Base-by-base conservation (phyloP, 2,888 invertebrate genomes). In the Atherix ibis region DNA sequence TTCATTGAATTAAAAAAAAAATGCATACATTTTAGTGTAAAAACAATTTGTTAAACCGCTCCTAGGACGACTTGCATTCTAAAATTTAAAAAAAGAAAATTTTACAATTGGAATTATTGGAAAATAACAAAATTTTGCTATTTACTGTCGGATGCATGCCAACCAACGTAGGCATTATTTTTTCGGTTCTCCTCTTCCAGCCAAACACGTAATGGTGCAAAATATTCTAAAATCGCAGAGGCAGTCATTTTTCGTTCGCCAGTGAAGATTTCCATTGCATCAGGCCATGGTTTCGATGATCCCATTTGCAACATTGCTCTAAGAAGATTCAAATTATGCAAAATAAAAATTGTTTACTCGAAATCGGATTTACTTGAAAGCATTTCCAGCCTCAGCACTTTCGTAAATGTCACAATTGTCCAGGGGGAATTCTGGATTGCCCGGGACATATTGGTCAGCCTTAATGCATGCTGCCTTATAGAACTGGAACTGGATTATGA, bases 351-450 rank as follows among this genome's bases (percentile, higher is more conserved):
- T 10, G 22, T n/a, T n/a, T n/a, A n/a, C n/a, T n/a, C n/a, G n/a
- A 16, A 3, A 9, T 32, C 4, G n/a, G 16, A 18, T 10, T 56
- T 50, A 73, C 73, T 67, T 61, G 8, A 80, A 57, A 4, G 72
- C 67, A 45, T 76, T 71, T 30, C 89, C 89, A 26, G 89, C 88
- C 36, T 71, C 71, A n/a, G 68, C 68, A 48, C 77, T 85, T 45
- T 74, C 67, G 54, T 83, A 83, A 46, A 91, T 83, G 49, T 89
- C 88, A 53, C 91, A 91, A 49, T 79, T 72, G 38, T 88, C 78
- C 9, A 89, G 65, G 10, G 80, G 74, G 55, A 74, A 74, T 0
- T 53, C 48, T 3, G 70, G 38, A 45, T 78, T 70, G 16, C 68
- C 67, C 0, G 76, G 76, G 27, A 73, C 75, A 46, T 80, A 83